Conservation (phyloP, 2,888 invertebrate genomes). For the Gandaritis pyraliata region DNA sequence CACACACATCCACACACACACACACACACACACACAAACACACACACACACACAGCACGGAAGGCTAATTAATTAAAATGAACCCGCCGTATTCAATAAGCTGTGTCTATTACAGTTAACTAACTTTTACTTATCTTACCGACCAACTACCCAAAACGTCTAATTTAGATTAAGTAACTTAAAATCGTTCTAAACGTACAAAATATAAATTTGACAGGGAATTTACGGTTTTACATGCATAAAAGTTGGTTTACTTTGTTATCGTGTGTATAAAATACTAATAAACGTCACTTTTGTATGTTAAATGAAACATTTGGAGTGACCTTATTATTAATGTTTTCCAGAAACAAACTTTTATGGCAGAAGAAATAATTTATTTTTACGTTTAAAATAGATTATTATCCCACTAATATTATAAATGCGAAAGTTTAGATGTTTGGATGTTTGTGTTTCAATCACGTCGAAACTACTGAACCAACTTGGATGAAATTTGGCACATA, state of each 20-base stretch:
- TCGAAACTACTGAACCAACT: too few species aligned
- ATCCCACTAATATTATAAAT: too few species aligned
- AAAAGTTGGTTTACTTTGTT: constrained; percentile 40
- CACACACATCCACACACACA: too few species aligned
- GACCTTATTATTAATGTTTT: constrained; percentile 38
- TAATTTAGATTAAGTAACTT: constrained; percentile 61
- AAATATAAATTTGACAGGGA: constrained; percentile 33
- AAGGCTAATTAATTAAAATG: constrained; percentile 30
- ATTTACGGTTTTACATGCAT: constrained; percentile 41
- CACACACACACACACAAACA: too few species aligned
- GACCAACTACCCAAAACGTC: constrained; percentile 53
- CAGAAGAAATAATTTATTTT: constrained; percentile 10
- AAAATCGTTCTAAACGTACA: constrained; percentile 33
- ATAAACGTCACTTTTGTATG: constrained; percentile 46
- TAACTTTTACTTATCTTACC: constrained; percentile 61
- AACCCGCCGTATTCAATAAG: neutral
- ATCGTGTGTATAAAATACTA: constrained; percentile 45
- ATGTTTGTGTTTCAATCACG: too few species aligned
- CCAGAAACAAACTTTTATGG: constrained; percentile 13
- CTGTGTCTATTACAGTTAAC: constrained; percentile 61
- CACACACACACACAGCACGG: too few species aligned
- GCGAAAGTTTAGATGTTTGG: too few species aligned
- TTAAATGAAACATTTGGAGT: constrained; percentile 31
- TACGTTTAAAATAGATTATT: constrained; percentile 1
- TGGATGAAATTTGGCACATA: too few species aligned